Conservation (phyloP, 2,888 invertebrate species). For the Eilema griseolum region DNA sequence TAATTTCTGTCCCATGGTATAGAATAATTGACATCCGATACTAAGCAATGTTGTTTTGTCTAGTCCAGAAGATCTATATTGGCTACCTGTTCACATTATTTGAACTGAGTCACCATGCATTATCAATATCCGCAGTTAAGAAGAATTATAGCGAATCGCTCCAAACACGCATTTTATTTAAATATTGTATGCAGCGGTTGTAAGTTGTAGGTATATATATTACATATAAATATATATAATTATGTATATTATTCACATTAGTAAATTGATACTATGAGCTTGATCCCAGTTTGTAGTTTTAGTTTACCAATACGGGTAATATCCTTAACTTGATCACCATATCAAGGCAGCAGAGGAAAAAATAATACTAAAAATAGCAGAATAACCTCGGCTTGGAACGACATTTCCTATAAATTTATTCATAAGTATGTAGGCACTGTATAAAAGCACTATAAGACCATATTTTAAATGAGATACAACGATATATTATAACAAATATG, state of each 20-base stretch:
- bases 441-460: neutral
- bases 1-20: too few species aligned
- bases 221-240: neutral
- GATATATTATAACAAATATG: neutral
- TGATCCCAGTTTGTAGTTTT: neutral
- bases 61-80: too few species aligned
- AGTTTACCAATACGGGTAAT: neutral
- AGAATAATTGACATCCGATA: too few species aligned
- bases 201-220: neutral
- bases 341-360: neutral
- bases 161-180: too few species aligned
- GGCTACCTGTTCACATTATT: too few species aligned
- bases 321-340: conserved; percentile 5
- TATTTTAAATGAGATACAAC: neutral
- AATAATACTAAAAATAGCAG: conserved; percentile 5
- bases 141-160: too few species aligned
- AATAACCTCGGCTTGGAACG: conserved; percentile 4
- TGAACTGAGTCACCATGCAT: too few species aligned
- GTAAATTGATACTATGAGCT: neutral
- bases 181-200: neutral
- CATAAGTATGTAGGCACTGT: neutral
- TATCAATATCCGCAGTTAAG: too few species aligned
- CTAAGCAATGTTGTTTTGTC: too few species aligned
- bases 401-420: neutral
- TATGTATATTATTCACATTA: neutral